A percentile compares a stretch with the other conserved stretches of the same genome.
phyloP scores from a whole-genome alignment of 2,888 invertebrate species.

The Crocallis elinguaria region DNA sequence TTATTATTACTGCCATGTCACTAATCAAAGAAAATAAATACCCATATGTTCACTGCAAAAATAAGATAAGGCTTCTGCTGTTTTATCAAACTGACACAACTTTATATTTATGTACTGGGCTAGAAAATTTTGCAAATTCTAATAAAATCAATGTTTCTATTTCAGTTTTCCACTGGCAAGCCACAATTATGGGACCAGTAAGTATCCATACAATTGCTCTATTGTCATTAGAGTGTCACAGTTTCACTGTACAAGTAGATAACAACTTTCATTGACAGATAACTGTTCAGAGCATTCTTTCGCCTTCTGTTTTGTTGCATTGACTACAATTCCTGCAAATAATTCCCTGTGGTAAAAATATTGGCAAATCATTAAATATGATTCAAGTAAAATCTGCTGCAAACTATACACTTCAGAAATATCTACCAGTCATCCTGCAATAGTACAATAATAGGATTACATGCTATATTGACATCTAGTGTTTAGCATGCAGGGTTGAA shows the following conservation, averaged over 20 bases:
- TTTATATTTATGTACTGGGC: neutral
- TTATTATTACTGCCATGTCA: slow-evolving; percentile 1
- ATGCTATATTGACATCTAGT: too few relatives aligned
- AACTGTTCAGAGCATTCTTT: too few relatives aligned
- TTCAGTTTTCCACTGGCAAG: slow-evolving; percentile 99
- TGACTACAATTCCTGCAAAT: too few relatives aligned
- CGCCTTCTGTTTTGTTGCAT: too few relatives aligned
- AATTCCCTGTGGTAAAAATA: too few relatives aligned
- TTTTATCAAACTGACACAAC: slow-evolving; percentile 6
- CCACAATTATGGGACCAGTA: slow-evolving; percentile 99
- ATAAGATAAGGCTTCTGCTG: slow-evolving; percentile 9
- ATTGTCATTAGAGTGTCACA: slow-evolving; percentile 2
- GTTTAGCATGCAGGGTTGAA: too few relatives aligned
- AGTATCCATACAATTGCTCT: slow-evolving; percentile 81
- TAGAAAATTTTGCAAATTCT: slow-evolving; percentile 10
- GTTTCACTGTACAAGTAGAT: slow-evolving; percentile 18
- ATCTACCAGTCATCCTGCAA: too few relatives aligned
- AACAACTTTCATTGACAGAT: slow-evolving; percentile 13
- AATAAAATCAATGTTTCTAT: slow-evolving; percentile 60
- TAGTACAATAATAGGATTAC: too few relatives aligned
- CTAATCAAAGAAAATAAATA: slow-evolving; percentile 1
- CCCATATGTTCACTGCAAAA: slow-evolving; percentile 3
- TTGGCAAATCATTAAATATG: too few relatives aligned
- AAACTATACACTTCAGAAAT: too few relatives aligned
- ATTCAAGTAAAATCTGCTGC: too few relatives aligned